These are phyloP conservation scores for Drosophila willistoni DNA, from an alignment of 1,140 invertebrate genomes.

Conservation along the genomic window DNA sequence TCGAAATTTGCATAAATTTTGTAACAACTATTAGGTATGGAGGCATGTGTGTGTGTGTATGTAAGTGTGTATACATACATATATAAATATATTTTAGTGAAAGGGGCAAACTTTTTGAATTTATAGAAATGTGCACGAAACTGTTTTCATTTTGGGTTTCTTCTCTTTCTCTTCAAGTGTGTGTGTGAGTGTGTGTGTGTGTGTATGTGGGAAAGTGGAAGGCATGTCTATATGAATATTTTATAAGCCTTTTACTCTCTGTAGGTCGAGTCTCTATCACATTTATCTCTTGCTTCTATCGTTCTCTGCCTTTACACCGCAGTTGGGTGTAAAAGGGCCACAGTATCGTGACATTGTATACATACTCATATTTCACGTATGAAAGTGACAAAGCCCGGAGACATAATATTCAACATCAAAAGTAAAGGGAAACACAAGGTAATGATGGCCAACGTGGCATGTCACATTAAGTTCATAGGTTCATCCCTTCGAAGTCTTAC, in stretches of 20 bases:
- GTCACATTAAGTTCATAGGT: neutral
- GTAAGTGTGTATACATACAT: conserved; percentile 1
- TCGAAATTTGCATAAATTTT: conserved; percentile 75
- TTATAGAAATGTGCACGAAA: conserved; percentile 75
- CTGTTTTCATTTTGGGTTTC: conserved; percentile 62
- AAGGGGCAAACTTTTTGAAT: conserved; percentile 41
- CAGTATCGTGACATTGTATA: conserved; percentile 30
- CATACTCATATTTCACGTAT: conserved; percentile 53
- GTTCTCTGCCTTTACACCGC: neutral
- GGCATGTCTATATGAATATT: conserved; percentile 76
- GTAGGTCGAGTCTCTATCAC: neutral
- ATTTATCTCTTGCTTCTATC: conserved; percentile 2
- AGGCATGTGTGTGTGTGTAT: neutral
- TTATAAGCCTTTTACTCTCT: conserved; percentile 65
- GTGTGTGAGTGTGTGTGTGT: conserved; percentile 14
- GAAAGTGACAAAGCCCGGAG: conserved; percentile 56
- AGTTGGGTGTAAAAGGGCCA: neutral
- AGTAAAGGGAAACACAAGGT: conserved; percentile 8
- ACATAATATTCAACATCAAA: conserved; percentile 66
- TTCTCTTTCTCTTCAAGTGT: neutral
- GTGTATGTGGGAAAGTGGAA: conserved; percentile 22
- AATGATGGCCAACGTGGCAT: neutral
- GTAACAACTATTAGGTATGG: conserved; percentile 24
- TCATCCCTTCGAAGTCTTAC: neutral
- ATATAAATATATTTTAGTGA: conserved; percentile 9